These are phyloP conservation scores for Scleropages formosus DNA, from an alignment of 2,797 vertebrate genomes.

Conservation along the genomic window DNA sequence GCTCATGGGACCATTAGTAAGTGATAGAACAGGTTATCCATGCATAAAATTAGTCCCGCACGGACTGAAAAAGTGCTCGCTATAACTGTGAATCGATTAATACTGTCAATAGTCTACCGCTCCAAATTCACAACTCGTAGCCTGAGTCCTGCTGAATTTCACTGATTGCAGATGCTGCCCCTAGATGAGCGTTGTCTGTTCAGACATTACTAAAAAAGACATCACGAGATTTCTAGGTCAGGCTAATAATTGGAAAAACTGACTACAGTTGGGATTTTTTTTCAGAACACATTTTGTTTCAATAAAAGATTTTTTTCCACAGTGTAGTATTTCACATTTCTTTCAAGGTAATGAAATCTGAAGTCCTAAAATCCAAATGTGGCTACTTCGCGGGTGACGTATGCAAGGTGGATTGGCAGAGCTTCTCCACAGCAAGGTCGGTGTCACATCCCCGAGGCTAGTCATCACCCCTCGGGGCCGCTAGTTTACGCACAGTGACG, in stretches of 20 bases:
- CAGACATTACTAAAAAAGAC: conserved; percentile 59
- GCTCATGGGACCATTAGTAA: no score
- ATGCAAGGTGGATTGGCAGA: conserved; percentile 57
- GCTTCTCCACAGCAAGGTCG: conserved; percentile 39
- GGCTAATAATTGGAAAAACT: conserved; percentile 72
- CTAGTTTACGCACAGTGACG: conserved; percentile 49
- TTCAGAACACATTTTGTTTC: conserved; percentile 62
- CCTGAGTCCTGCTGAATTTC: conserved; percentile 10
- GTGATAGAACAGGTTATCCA: no score
- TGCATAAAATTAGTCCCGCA: no score
- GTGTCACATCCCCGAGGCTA: conserved; percentile 38
- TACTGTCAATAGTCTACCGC: neutral
- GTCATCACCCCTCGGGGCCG: conserved; percentile 46
- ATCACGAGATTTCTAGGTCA: conserved; percentile 66
- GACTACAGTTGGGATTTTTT: conserved; percentile 54
- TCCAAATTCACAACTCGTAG: conserved; percentile 7
- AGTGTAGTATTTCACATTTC: conserved; percentile 60
- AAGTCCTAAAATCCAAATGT: conserved; percentile 49
- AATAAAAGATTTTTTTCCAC: conserved; percentile 57
- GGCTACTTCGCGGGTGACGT: conserved; percentile 51
- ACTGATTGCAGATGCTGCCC: conserved; percentile 9
- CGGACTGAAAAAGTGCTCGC: neutral
- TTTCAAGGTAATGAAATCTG: conserved; percentile 59
- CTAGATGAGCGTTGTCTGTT: conserved; percentile 43
- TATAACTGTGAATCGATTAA: conserved; percentile 3